Evolutionary conservation across 2,113 vertebrate species (phyloP).

Genomic region (Nestor notabilis): DNA sequence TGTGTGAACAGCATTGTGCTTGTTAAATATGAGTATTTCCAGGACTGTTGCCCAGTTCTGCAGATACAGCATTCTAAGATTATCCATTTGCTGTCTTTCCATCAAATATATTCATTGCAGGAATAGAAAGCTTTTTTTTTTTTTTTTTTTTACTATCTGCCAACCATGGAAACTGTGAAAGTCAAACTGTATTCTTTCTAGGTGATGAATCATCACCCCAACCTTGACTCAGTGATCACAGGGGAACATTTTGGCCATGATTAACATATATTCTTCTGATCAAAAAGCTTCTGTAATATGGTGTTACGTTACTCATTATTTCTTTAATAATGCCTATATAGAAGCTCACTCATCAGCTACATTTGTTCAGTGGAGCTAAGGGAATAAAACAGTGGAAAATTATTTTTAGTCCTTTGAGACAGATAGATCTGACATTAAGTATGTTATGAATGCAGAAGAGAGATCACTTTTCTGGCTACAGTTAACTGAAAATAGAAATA

Average conservation of each 20-base stretch:
- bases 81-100: conserved; percentile 34
- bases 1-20: neutral
- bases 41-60: neutral
- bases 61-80: neutral
- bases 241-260: neutral
- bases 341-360: neutral
- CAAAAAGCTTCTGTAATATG: neutral
- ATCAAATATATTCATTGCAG: neutral
- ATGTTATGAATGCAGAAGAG: neutral
- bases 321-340: neutral
- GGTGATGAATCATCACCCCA: neutral
- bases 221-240: conserved; percentile 16
- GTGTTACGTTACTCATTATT: neutral
- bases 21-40: conserved; percentile 7
- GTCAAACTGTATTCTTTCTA: neutral
- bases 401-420: neutral
- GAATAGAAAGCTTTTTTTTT: neutral
- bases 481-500: conserved; percentile 2
- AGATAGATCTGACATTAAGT: neutral
- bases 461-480: neutral
- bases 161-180: conserved; percentile 14
- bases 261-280: neutral
- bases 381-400: neutral
- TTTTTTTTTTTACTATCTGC: neutral
- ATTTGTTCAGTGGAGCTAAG: neutral